Percentiles rank a stretch among this genome's conserved stretches.
phyloP scores from a whole-genome alignment of 2,888 invertebrate genomes.

The Merodon equestris region DNA sequence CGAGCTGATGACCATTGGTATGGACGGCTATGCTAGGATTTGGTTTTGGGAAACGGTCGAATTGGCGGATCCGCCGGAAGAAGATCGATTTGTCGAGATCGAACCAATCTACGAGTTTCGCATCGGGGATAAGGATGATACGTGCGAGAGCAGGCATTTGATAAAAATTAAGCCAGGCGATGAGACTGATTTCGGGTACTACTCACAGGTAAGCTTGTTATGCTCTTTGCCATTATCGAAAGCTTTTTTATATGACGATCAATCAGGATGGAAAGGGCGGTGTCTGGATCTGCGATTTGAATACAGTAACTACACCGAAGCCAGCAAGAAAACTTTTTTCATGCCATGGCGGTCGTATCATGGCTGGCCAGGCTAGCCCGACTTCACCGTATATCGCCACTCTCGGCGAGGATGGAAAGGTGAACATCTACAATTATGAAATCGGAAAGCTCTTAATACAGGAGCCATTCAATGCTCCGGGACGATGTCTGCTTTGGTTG shows the following conservation, averaged over 20 bases:
- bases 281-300: slow-evolving; percentile 86
- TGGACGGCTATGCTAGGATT: slow-evolving; percentile 88
- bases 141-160: slow-evolving; percentile 75
- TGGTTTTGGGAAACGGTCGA: slow-evolving; percentile 97
- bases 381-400: slow-evolving; percentile 85
- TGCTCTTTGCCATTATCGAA: background rate
- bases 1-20: slow-evolving; percentile 80
- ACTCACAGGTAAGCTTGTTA: slow-evolving; percentile 84
- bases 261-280: slow-evolving; percentile 91
- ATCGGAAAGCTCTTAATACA: slow-evolving; percentile 82
- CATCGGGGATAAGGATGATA: slow-evolving; percentile 77
- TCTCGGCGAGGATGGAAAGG: slow-evolving; percentile 85
- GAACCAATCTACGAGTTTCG: slow-evolving; percentile 92
- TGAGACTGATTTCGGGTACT: slow-evolving; percentile 81
- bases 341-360: slow-evolving; percentile 88
- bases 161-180: slow-evolving; percentile 77
- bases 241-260: slow-evolving; percentile 42
- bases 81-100: slow-evolving; percentile 88
- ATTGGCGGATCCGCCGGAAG: slow-evolving; percentile 89
- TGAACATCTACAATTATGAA: slow-evolving; percentile 86
- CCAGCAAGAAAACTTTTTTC: slow-evolving; percentile 81
- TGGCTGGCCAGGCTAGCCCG: slow-evolving; percentile 85
- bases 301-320: slow-evolving; percentile 79
- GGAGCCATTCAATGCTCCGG: slow-evolving; percentile 81
- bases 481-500: slow-evolving; percentile 85